phyloP scores from a whole-genome alignment of 1,140 invertebrate genomes.

The Tetramorium simillimum region DNA sequence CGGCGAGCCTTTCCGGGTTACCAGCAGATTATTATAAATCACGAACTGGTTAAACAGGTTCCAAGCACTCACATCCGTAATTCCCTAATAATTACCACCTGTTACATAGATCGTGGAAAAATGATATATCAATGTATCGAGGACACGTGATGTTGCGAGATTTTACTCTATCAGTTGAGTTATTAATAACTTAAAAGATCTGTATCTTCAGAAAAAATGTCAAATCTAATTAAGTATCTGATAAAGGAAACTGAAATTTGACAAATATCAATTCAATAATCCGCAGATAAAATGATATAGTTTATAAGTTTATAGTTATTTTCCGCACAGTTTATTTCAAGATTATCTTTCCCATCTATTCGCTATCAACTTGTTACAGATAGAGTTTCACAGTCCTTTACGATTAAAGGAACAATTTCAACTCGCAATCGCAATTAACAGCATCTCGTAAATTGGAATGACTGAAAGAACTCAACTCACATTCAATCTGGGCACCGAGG shows the following conservation, averaged over 20 bases:
- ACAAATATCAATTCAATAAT: not conserved
- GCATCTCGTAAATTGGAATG: not conserved
- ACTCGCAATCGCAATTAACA: not conserved
- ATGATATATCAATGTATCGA: not conserved
- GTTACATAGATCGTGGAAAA: slow-evolving; percentile 18
- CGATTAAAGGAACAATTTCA: slow-evolving; percentile 7
- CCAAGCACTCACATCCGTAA: not conserved
- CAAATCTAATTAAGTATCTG: not conserved
- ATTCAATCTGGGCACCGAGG: slow-evolving; percentile 82
- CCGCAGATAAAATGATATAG: not conserved
- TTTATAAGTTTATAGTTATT: too few relatives aligned
- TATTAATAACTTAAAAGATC: not conserved
- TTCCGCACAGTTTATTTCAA: not conserved
- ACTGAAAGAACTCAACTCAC: slow-evolving; percentile 75
- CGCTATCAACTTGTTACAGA: not conserved
- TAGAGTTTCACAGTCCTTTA: not conserved
- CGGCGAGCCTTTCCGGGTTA: not conserved
- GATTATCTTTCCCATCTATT: not conserved
- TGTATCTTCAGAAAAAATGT: not conserved
- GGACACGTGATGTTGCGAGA: not conserved
- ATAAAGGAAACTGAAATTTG: not conserved
- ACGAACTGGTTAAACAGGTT: slow-evolving; percentile 40
- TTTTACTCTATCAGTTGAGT: not conserved
- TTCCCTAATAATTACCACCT: slow-evolving; percentile 45
- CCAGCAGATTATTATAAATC: slow-evolving; percentile 38